These are phyloP conservation scores for Aphaenogaster floridana DNA, from an alignment of 1,140 invertebrate species.

Conservation along the genomic window DNA sequence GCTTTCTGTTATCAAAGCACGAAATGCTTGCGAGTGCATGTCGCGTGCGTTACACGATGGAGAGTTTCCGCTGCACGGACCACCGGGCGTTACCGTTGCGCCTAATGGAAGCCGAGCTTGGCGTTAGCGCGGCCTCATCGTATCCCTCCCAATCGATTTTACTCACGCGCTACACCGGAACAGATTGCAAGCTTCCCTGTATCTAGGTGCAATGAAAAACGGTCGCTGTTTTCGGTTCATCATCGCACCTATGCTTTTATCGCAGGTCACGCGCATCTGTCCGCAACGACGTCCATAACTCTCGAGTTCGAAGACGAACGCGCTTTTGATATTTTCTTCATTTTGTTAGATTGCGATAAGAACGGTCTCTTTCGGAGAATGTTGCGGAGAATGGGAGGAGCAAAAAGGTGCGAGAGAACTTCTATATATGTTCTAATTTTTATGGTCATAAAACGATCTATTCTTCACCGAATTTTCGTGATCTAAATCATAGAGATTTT, in stretches of 20 bases:
- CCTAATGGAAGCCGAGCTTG: slow-evolving; percentile 54
- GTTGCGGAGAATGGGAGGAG: neutral
- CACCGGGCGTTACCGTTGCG: slow-evolving; percentile 50
- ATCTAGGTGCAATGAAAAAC: slow-evolving; percentile 25
- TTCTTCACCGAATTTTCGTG: neutral
- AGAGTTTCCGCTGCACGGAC: slow-evolving; percentile 44
- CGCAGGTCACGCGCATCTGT: slow-evolving; percentile 32
- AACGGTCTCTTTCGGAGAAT: neutral
- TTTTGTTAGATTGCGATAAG: neutral
- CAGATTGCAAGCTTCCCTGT: slow-evolving; percentile 31
- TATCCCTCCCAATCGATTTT: slow-evolving; percentile 61
- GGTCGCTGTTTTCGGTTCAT: slow-evolving; percentile 23
- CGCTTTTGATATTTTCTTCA: slow-evolving; percentile 12
- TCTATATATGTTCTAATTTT: neutral
- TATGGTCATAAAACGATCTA: neutral
- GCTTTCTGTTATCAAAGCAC: slow-evolving; percentile 46
- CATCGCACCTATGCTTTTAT: slow-evolving; percentile 39
- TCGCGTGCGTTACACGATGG: slow-evolving; percentile 49
- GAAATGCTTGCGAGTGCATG: slow-evolving; percentile 44
- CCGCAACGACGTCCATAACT: slow-evolving; percentile 29
- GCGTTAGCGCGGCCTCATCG: slow-evolving; percentile 22
- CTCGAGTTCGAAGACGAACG: neutral
- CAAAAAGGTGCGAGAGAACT: neutral
- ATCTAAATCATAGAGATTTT: neutral
- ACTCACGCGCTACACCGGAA: slow-evolving; percentile 61